Conservation (phyloP, 2,888 invertebrate species). For the Lamproptera curius region DNA sequence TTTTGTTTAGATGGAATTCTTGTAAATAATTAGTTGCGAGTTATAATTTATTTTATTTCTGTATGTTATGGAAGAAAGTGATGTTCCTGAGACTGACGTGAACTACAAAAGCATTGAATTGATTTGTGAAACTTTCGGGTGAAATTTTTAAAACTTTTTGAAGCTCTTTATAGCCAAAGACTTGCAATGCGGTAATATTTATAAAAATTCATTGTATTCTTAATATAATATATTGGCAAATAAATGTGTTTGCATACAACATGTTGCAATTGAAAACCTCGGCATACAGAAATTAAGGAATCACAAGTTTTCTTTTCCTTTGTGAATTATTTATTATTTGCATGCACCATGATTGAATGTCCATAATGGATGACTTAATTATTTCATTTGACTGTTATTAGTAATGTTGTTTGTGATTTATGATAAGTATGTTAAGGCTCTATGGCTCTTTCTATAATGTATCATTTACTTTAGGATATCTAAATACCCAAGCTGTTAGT, state of each 20-base stretch:
- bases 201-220: slow-evolving; percentile 4
- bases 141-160: slow-evolving; percentile 4
- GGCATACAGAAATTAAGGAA: slow-evolving; percentile 6
- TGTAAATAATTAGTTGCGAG: slow-evolving; percentile 1
- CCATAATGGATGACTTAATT: neutral
- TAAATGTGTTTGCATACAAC: too few species aligned
- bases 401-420: slow-evolving; percentile 9
- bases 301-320: slow-evolving; percentile 9
- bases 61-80: neutral
- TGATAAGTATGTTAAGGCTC: slow-evolving; percentile 5
- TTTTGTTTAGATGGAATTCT: slow-evolving; percentile 11
- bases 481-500: neutral
- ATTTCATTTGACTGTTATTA: slow-evolving; percentile 4
- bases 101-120: neutral
- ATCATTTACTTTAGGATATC: slow-evolving; percentile 1
- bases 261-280: slow-evolving; percentile 1
- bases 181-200: slow-evolving; percentile 26
- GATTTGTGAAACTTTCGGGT: neutral
- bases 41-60: slow-evolving; percentile 5
- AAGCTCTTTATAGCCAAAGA: slow-evolving; percentile 39
- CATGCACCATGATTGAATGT: neutral
- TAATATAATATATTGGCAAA: neutral
- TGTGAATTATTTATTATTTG: slow-evolving; percentile 12
- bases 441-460: neutral
- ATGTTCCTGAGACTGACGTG: slow-evolving; percentile 3